phyloP scores from a whole-genome alignment of 1,140 invertebrate species.

The Pachypeltis micranthus region DNA sequence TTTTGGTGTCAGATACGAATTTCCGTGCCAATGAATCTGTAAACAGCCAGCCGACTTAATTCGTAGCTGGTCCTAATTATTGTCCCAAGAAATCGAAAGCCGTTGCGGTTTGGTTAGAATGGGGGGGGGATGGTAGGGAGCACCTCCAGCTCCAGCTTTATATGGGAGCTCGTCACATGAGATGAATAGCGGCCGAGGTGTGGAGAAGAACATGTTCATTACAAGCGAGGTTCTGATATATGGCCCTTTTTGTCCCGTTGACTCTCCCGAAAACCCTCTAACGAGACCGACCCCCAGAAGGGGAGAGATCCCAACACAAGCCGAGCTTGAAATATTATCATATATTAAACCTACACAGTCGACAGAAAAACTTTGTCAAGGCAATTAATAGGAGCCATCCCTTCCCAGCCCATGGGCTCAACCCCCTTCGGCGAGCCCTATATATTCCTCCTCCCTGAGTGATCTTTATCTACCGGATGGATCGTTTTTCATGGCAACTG shows the following conservation, averaged over 20 bases:
- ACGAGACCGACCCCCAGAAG: slow-evolving; percentile 9
- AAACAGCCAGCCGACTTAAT: no score
- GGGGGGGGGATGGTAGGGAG: no score
- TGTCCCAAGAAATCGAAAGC: no score
- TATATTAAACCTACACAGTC: slow-evolving; percentile 12
- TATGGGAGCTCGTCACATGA: slow-evolving; percentile 9
- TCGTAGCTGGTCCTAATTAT: no score
- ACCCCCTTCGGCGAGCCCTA: no score
- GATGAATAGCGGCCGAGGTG: slow-evolving; percentile 15
- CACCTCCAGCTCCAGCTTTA: no score
- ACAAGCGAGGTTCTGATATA: slow-evolving; percentile 7
- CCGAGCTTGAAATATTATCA: slow-evolving; percentile 15
- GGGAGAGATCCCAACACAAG: not conserved
- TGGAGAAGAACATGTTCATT: slow-evolving; percentile 16
- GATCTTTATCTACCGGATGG: slow-evolving; percentile 13
- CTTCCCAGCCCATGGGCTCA: not conserved
- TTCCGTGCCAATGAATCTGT: no score
- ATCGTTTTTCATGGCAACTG: slow-evolving; percentile 5
- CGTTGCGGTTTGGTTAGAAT: no score
- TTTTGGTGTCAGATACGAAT: no score
- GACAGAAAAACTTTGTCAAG: slow-evolving; percentile 15
- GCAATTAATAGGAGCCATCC: slow-evolving; percentile 11
- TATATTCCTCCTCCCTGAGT: slow-evolving; percentile 3
- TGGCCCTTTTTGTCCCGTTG: slow-evolving; percentile 7
- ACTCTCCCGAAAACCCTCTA: not conserved